These are phyloP conservation scores for Drosophila varians DNA, from an alignment of 1,140 invertebrate species.

Conservation along the genomic window DNA sequence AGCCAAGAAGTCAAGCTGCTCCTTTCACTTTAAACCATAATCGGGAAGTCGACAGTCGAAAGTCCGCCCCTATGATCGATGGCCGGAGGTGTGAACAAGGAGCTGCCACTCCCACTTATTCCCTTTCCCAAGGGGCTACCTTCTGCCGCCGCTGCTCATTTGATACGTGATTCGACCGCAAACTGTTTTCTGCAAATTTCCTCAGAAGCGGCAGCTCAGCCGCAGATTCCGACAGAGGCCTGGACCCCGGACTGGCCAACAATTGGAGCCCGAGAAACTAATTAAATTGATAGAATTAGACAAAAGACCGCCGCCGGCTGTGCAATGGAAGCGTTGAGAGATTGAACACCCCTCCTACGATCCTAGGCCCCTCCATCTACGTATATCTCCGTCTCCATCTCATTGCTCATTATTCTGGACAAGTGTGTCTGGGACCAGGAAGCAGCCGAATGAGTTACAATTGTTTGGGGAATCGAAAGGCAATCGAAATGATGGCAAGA, in stretches of 20 bases:
- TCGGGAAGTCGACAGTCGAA: conserved; percentile 50
- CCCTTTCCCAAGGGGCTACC: conserved; percentile 12
- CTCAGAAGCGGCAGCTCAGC: conserved; percentile 18
- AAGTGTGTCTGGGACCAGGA: conserved; percentile 27
- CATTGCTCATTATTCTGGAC: conserved; percentile 33
- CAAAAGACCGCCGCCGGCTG: conserved; percentile 55
- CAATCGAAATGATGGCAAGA: not conserved
- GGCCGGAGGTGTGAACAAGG: conserved; percentile 68
- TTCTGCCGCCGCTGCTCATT: conserved; percentile 42
- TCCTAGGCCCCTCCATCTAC: not conserved
- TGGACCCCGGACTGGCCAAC: conserved; percentile 19
- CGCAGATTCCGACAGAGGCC: conserved; percentile 14
- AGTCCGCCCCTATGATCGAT: conserved; percentile 70
- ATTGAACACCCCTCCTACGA: conserved; percentile 16
- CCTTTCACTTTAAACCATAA: conserved; percentile 55
- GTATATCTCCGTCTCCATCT: conserved; percentile 6
- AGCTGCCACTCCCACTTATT: conserved; percentile 54
- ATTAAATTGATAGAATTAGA: conserved; percentile 78
- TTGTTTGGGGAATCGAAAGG: not conserved
- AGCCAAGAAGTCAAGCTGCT: conserved; percentile 61
- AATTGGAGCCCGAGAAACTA: conserved; percentile 78
- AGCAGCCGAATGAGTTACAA: conserved; percentile 31
- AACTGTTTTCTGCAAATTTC: conserved; percentile 54
- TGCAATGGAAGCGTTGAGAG: conserved; percentile 17
- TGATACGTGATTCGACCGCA: conserved; percentile 72